phyloP scores from a whole-genome alignment of 2,888 invertebrate species.

The Mactromeris polynyma region DNA sequence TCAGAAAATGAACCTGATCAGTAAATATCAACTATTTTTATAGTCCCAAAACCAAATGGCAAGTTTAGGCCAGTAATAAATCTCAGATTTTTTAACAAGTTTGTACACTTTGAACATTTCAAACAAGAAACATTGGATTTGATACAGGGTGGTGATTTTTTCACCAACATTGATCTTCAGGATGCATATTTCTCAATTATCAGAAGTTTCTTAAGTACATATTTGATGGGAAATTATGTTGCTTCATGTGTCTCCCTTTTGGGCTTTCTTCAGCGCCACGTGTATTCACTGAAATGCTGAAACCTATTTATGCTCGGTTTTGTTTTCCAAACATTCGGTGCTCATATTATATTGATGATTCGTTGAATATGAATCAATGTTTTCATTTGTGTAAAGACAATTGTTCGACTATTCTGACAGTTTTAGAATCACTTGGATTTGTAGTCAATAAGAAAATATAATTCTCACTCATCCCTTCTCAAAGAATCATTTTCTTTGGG shows the following conservation, averaged over 20 bases:
- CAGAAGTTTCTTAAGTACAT: slow-evolving; percentile 30
- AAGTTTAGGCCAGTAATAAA: slow-evolving; percentile 48
- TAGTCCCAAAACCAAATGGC: slow-evolving; percentile 41
- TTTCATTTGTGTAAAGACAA: slow-evolving; percentile 38
- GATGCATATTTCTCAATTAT: slow-evolving; percentile 46
- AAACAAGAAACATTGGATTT: slow-evolving; percentile 61
- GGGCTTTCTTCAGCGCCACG: slow-evolving; percentile 28
- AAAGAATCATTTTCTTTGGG: slow-evolving; percentile 60
- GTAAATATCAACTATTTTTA: slow-evolving; percentile 48
- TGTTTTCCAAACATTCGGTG: slow-evolving; percentile 23
- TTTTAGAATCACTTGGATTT: slow-evolving; percentile 48
- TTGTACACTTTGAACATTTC: slow-evolving; percentile 59
- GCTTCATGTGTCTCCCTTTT: slow-evolving; percentile 41
- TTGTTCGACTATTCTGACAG: slow-evolving; percentile 28
- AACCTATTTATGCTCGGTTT: slow-evolving; percentile 42
- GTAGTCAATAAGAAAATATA: slow-evolving; percentile 54
- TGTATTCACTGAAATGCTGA: slow-evolving; percentile 46
- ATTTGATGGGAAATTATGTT: slow-evolving; percentile 35
- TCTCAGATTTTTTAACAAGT: slow-evolving; percentile 47
- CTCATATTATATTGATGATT: slow-evolving; percentile 65
- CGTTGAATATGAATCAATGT: slow-evolving; percentile 55
- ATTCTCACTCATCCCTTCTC: slow-evolving; percentile 40
- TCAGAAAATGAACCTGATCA: slow-evolving; percentile 5
- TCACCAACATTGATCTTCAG: slow-evolving; percentile 29
- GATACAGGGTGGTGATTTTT: slow-evolving; percentile 47